Percentiles rank a stretch among this genome's conserved stretches.
These are phyloP conservation scores for Paratilapia polleni DNA, from an alignment of 2,113 vertebrate genomes.

Conservation along the genomic window DNA sequence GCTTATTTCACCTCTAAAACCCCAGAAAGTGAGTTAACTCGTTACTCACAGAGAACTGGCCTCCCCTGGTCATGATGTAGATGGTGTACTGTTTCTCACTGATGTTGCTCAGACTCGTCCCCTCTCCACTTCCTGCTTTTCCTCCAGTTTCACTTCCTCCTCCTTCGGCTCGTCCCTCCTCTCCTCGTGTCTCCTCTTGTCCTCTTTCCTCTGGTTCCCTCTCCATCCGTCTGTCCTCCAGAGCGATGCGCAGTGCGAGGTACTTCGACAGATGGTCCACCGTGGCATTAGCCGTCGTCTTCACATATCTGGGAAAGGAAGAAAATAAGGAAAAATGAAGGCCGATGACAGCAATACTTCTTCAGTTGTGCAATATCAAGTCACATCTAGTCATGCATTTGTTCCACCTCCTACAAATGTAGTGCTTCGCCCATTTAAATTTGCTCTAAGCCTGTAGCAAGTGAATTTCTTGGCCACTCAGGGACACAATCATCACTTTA, in stretches of 20 bases:
- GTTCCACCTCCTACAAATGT: not conserved
- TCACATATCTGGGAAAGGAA: slow-evolving; percentile 82
- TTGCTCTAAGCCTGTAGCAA: not conserved
- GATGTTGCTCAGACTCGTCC: slow-evolving; percentile 58
- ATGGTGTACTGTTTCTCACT: slow-evolving; percentile 94
- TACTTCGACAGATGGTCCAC: slow-evolving; percentile 93
- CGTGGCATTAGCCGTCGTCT: slow-evolving; percentile 90
- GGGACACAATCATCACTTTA: not conserved
- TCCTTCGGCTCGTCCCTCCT: slow-evolving; percentile 12
- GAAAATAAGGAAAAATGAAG: not conserved
- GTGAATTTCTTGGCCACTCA: not conserved
- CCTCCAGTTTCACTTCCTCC: slow-evolving; percentile 35
- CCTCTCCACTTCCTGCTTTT: slow-evolving; percentile 24
- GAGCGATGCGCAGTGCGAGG: slow-evolving; percentile 87
- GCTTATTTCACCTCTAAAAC: too few species aligned
- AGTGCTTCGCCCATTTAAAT: not conserved
- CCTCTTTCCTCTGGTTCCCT: slow-evolving; percentile 16
- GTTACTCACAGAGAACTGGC: slow-evolving; percentile 86
- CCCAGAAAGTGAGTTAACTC: accelerated
- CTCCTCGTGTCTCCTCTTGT: slow-evolving; percentile 11
- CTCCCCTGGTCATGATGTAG: slow-evolving; percentile 86
- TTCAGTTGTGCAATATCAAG: too few species aligned
- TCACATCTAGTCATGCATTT: too few species aligned
- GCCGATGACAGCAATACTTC: not conserved
- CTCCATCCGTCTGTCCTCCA: slow-evolving; percentile 81